These are phyloP conservation scores for Mus minutoides DNA, from an alignment of 2,797 vertebrate species.

Conservation along the genomic window DNA sequence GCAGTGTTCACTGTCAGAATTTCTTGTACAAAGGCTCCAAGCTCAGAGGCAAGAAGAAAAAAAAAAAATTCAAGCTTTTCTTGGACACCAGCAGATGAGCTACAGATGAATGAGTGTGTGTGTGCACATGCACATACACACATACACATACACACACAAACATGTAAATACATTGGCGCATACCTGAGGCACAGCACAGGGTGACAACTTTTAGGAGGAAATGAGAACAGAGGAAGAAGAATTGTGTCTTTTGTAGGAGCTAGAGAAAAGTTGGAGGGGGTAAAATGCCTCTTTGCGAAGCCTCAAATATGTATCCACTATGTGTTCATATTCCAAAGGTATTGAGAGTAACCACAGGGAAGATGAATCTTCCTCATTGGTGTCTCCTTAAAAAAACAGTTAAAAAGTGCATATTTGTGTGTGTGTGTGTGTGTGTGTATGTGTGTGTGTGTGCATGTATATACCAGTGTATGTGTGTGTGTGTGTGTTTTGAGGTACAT, in stretches of 20 bases:
- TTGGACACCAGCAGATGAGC: not conserved
- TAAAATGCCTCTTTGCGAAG: not conserved
- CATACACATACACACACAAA: too few relatives aligned
- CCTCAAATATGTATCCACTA: not conserved
- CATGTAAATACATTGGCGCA: not conserved
- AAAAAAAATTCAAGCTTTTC: not conserved
- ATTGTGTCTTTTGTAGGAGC: not conserved
- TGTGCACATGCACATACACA: not conserved
- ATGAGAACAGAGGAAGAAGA: not conserved
- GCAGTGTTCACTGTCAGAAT: constrained; percentile 77
- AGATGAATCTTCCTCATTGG: not conserved
- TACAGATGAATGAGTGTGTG: not conserved
- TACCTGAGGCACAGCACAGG: not conserved
- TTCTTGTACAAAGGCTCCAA: constrained; percentile 20
- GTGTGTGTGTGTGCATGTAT: not conserved
- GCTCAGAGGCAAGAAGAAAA: constrained; percentile 4
- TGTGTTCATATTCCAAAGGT: not conserved
- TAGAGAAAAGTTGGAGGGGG: not conserved
- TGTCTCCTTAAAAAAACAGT: not conserved
- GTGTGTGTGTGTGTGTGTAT: not conserved
- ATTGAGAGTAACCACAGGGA: not conserved
- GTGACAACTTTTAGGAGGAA: not conserved
- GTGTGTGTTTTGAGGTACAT: not conserved
- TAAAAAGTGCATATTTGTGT: not conserved
- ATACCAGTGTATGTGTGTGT: not conserved